These are phyloP conservation scores for Onthophagus sagittarius DNA, from an alignment of 2,888 invertebrate genomes.

Conservation along the genomic window DNA sequence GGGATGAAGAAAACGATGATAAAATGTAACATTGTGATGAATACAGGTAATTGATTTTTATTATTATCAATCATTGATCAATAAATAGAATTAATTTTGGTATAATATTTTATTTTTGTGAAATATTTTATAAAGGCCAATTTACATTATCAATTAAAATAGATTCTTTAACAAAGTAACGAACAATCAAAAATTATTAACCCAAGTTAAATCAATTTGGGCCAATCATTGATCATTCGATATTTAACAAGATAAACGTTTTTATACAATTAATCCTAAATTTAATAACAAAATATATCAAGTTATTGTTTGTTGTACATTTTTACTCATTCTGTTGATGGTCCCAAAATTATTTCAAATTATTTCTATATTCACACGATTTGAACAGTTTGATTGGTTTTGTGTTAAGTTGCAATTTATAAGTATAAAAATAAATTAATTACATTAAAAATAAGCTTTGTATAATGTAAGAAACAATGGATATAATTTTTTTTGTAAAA, in stretches of 20 bases:
- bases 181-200: too few species aligned
- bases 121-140: background rate
- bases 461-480: too few species aligned
- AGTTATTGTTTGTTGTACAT: background rate
- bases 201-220: background rate
- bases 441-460: too few species aligned
- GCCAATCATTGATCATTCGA: background rate
- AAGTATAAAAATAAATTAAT: too few species aligned
- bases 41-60: conserved; percentile 38
- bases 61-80: conserved; percentile 31
- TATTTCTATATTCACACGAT: too few species aligned
- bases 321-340: background rate
- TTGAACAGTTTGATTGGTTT: too few species aligned
- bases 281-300: background rate
- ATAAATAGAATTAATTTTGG: background rate
- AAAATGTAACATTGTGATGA: conserved; percentile 33
- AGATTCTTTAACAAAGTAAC: background rate
- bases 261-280: background rate
- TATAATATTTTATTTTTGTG: background rate
- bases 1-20: conserved; percentile 21
- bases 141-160: background rate
- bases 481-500: too few species aligned
- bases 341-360: background rate
- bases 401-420: too few species aligned
- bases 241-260: background rate